Conservation (phyloP, 2,113 vertebrate species). For the Gallinago media region DNA sequence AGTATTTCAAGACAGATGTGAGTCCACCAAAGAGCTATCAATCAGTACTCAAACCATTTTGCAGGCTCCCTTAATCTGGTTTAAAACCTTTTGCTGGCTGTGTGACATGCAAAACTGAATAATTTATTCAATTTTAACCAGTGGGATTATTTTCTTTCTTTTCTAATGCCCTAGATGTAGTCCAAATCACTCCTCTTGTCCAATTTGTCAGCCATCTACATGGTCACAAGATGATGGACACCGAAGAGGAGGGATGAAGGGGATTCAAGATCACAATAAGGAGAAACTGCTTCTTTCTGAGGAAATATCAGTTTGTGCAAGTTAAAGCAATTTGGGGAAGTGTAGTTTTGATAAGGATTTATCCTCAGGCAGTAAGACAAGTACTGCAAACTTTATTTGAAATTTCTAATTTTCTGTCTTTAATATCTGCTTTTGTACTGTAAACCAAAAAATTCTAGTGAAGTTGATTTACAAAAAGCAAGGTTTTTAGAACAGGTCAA, state of each 20-base stretch:
- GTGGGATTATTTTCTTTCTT: neutral
- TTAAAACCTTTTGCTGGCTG: neutral
- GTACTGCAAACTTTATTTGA: neutral
- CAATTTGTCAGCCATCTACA: fast-evolving
- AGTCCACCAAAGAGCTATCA: neutral
- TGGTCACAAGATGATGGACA: neutral
- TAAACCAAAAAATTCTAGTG: neutral
- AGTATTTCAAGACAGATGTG: neutral
- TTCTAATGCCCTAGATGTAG: neutral
- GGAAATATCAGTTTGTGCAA: neutral
- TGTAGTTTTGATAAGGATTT: neutral
- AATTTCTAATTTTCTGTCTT: neutral
- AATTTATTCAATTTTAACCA: neutral
- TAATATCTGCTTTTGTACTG: neutral
- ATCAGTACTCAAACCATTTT: neutral
- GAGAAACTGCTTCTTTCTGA: neutral
- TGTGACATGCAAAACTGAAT: neutral
- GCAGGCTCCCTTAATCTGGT: neutral
- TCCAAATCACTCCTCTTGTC: neutral
- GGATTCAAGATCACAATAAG: neutral
- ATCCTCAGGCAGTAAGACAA: neutral
- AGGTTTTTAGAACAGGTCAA: neutral
- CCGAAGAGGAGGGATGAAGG: neutral
- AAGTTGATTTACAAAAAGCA: neutral
- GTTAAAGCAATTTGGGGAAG: neutral